A percentile compares a stretch with the other conserved stretches of the same genome.
These are phyloP conservation scores for Cichladusa arquata DNA, from an alignment of 2,113 vertebrate genomes.

Conservation along the genomic window DNA sequence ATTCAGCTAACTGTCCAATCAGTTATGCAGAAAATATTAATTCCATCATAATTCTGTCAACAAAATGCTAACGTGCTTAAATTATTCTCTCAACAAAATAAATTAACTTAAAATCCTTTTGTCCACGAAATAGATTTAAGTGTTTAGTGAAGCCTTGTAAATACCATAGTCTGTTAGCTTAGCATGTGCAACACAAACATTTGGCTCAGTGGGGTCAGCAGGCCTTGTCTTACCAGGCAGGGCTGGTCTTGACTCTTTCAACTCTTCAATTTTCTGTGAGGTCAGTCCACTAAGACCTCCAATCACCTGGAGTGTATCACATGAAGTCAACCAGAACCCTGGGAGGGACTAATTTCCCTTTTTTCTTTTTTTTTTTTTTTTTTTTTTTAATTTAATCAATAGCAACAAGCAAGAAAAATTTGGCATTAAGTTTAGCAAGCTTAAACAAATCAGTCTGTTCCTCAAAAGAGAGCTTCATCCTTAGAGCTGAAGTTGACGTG, in stretches of 20 bases:
- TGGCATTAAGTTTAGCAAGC: neutral
- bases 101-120: constrained; percentile 77
- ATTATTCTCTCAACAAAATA: constrained; percentile 71
- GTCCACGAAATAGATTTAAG: constrained; percentile 69
- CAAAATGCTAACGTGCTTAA: constrained; percentile 75
- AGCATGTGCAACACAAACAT: constrained; percentile 44
- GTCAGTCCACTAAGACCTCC: neutral
- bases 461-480: neutral
- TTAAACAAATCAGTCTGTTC: neutral
- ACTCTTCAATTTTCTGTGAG: neutral
- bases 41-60: constrained; percentile 77
- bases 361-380: neutral
- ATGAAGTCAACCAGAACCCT: neutral
- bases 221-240: neutral
- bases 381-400: neutral
- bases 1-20: constrained; percentile 62
- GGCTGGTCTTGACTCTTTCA: neutral
- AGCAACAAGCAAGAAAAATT: neutral
- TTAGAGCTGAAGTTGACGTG: constrained; percentile 10
- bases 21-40: constrained; percentile 72
- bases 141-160: constrained; percentile 71
- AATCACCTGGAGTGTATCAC: neutral
- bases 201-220: neutral
- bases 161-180: constrained; percentile 58
- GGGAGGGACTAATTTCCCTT: neutral